These are phyloP conservation scores for Trachelus tabidus DNA, from an alignment of 2,888 invertebrate species.

Conservation along the genomic window DNA sequence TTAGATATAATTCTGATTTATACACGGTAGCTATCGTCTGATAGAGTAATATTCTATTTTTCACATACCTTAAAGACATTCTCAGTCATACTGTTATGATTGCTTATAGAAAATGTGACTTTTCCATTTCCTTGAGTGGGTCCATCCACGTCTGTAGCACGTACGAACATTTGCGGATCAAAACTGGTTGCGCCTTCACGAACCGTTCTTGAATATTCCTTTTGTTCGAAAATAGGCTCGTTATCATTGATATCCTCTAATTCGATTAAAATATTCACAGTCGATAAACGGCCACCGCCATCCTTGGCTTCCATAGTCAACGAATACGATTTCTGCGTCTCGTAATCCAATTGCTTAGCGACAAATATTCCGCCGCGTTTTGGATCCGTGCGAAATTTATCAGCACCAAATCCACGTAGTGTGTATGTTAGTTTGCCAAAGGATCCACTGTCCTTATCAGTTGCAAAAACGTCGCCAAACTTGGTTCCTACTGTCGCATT, in stretches of 20 bases:
- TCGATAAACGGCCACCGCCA: constrained; percentile 80
- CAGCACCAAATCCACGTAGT: constrained; percentile 82
- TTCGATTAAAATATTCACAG: constrained; percentile 78
- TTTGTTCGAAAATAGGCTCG: constrained; percentile 76
- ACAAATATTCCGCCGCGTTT: constrained; percentile 77
- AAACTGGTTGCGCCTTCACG: constrained; percentile 81
- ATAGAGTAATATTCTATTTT: not conserved
- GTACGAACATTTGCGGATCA: constrained; percentile 82
- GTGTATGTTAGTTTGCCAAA: constrained; percentile 80
- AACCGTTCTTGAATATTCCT: constrained; percentile 80
- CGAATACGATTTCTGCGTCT: constrained; percentile 82
- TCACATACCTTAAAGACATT: constrained; percentile 63
- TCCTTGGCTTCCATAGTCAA: constrained; percentile 84
- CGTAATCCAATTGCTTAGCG: constrained; percentile 77
- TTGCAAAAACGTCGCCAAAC: constrained; percentile 76
- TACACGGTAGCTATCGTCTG: not conserved
- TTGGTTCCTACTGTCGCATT: constrained; percentile 72
- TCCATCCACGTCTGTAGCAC: constrained; percentile 82
- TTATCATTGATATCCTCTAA: constrained; percentile 84
- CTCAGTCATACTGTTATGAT: constrained; percentile 76
- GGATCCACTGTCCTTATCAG: constrained; percentile 78
- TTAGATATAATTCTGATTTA: constrained; percentile 66
- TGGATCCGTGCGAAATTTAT: constrained; percentile 78
- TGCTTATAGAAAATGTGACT: constrained; percentile 75
- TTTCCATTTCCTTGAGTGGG: constrained; percentile 77